These are phyloP conservation scores for Drosophila tripunctata DNA, from an alignment of 2,888 invertebrate genomes.

Conservation along the genomic window DNA sequence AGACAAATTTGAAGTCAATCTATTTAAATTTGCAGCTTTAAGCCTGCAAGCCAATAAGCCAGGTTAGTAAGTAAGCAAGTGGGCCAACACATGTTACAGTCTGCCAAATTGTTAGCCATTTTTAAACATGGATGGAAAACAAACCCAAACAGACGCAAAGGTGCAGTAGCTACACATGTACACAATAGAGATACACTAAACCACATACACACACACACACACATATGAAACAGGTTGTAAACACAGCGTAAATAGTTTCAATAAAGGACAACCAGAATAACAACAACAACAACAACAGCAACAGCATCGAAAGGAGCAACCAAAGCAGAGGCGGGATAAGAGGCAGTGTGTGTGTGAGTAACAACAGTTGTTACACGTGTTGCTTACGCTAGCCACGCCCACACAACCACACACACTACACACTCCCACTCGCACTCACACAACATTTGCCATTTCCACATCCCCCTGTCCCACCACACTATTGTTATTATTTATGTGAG, in stretches of 20 bases:
- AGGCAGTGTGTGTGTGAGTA: too few relatives aligned
- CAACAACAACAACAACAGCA: conserved; percentile 1
- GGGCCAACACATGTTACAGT: conserved; percentile 51
- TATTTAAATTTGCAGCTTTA: conserved; percentile 27
- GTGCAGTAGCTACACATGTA: conserved; percentile 45
- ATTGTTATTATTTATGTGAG: conserved; percentile 81
- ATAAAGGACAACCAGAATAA: conserved; percentile 50
- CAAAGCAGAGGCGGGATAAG: not conserved
- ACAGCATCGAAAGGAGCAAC: not conserved
- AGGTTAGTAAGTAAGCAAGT: conserved; percentile 35
- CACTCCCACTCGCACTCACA: not conserved
- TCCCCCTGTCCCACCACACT: too few relatives aligned
- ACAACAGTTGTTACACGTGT: conserved; percentile 69
- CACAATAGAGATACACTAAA: conserved; percentile 35
- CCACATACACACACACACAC: not conserved
- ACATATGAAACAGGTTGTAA: conserved; percentile 44
- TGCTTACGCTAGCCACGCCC: conserved; percentile 52
- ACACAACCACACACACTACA: conserved; percentile 8
- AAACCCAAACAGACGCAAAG: conserved; percentile 28
- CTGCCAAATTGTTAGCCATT: conserved; percentile 49
- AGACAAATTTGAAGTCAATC: not conserved
- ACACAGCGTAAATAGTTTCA: conserved; percentile 72
- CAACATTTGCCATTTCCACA: conserved; percentile 33
- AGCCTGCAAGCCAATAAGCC: conserved; percentile 54
- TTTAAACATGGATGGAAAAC: conserved; percentile 58